Evolutionary conservation across 2,888 invertebrate species (phyloP).

Genomic region (Aspidiotus destructor): DNA sequence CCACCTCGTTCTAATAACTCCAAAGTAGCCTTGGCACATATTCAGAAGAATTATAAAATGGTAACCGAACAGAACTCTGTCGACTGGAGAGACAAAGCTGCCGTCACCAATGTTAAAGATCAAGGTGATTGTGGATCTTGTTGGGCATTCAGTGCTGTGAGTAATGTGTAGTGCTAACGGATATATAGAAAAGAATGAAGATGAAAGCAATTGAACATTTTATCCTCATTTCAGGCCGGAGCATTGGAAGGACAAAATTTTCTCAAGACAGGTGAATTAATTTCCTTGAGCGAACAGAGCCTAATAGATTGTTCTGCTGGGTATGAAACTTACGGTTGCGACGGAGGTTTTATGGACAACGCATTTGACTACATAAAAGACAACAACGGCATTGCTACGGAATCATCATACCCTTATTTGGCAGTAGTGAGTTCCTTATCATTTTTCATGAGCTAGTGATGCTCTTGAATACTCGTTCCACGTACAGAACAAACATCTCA

Average conservation of each 20-base stretch:
- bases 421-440: slow-evolving; percentile 46
- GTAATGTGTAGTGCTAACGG: too few relatives aligned
- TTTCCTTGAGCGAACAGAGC: slow-evolving; percentile 86
- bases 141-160: too few relatives aligned
- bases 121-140: too few relatives aligned
- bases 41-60: too few relatives aligned
- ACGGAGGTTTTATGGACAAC: slow-evolving; percentile 73
- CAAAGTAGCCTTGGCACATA: too few relatives aligned
- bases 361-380: slow-evolving; percentile 75
- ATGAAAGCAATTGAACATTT: too few relatives aligned
- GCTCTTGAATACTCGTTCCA: not conserved
- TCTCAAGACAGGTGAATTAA: slow-evolving; percentile 61
- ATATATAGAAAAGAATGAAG: too few relatives aligned
- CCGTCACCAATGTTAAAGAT: too few relatives aligned
- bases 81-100: too few relatives aligned
- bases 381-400: slow-evolving; percentile 81
- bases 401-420: slow-evolving; percentile 76
- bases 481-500: too few relatives aligned
- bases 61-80: too few relatives aligned
- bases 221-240: slow-evolving; percentile 57
- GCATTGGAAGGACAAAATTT: slow-evolving; percentile 80
- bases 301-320: slow-evolving; percentile 73
- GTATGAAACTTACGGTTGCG: slow-evolving; percentile 83
- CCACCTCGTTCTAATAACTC: too few relatives aligned
- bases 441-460: not conserved